phyloP scores from a whole-genome alignment of 2,113 vertebrate genomes.

The Okapia johnstoni region DNA sequence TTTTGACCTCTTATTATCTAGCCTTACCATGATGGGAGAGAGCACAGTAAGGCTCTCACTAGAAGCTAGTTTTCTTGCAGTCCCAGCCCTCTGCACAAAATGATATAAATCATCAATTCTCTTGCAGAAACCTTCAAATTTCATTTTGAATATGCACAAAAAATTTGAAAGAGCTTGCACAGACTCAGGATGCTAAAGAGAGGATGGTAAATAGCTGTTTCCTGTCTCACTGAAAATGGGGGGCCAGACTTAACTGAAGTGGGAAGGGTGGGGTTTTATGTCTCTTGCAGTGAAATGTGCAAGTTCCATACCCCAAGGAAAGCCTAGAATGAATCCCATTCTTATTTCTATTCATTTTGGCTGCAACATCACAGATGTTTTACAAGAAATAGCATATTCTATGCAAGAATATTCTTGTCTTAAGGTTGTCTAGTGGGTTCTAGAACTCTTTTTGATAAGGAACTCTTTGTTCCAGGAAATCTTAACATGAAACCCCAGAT shows the following conservation, averaged over 20 bases:
- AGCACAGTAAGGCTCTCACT: neutral
- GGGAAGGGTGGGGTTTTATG: neutral
- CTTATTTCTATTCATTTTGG: neutral
- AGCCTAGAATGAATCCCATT: neutral
- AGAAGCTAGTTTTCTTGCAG: conserved; percentile 63
- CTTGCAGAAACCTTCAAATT: conserved; percentile 26
- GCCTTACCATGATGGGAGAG: conserved; percentile 40
- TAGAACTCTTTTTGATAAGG: neutral
- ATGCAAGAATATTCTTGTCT: neutral
- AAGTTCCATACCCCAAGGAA: neutral
- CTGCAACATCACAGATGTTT: neutral
- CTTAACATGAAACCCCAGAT: neutral
- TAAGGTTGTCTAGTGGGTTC: neutral
- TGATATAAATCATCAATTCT: neutral
- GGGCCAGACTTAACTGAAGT: neutral
- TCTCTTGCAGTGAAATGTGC: neutral
- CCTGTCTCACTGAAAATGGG: neutral
- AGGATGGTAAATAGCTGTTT: neutral
- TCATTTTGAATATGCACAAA: neutral
- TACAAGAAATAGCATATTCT: neutral
- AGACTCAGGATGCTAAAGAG: neutral
- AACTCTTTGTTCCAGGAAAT: neutral
- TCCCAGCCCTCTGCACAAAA: conserved; percentile 44
- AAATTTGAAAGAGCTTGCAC: neutral
- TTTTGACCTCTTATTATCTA: conserved; percentile 57